These are phyloP conservation scores for Brachionus angularis DNA, from an alignment of 1,140 invertebrate genomes.

Conservation along the genomic window DNA sequence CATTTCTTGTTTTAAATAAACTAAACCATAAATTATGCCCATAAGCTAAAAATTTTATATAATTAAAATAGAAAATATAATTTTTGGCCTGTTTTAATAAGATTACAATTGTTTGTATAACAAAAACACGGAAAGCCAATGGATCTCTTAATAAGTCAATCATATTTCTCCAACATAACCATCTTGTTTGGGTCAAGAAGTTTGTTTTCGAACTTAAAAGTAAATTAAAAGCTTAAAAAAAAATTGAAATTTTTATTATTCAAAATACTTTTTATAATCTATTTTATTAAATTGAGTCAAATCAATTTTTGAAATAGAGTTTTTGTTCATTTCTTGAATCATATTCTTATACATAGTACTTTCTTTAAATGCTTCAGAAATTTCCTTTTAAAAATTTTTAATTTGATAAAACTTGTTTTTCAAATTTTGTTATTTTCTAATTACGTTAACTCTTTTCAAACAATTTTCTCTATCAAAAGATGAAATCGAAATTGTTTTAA, in stretches of 20 bases:
- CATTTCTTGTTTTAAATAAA: constrained; percentile 78
- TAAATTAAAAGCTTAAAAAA: background rate
- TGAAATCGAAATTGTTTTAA: constrained; percentile 78
- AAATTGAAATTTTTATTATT: constrained; percentile 11
- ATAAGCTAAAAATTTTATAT: too few relatives aligned
- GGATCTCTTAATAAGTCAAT: constrained; percentile 4
- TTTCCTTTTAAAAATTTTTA: background rate
- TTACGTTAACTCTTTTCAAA: background rate
- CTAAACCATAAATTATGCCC: constrained; percentile 74
- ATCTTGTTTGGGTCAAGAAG: background rate
- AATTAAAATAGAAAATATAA: too few relatives aligned
- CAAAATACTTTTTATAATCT: background rate
- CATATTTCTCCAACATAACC: constrained; percentile 37
- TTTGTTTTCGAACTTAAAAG: too few relatives aligned
- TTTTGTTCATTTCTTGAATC: too few relatives aligned
- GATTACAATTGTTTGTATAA: constrained; percentile 83
- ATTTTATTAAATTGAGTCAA: too few relatives aligned
- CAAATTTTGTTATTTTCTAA: too few relatives aligned
- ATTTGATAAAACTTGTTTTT: too few relatives aligned
- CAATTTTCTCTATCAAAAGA: constrained; percentile 72
- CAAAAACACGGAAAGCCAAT: constrained; percentile 73
- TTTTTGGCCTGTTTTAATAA: too few relatives aligned
- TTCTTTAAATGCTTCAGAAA: background rate
- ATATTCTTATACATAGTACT: background rate
- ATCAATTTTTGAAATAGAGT: too few relatives aligned